Evolutionary conservation across 2,113 vertebrate genomes (phyloP).

Genomic region (Pseudonaja textilis): DNA sequence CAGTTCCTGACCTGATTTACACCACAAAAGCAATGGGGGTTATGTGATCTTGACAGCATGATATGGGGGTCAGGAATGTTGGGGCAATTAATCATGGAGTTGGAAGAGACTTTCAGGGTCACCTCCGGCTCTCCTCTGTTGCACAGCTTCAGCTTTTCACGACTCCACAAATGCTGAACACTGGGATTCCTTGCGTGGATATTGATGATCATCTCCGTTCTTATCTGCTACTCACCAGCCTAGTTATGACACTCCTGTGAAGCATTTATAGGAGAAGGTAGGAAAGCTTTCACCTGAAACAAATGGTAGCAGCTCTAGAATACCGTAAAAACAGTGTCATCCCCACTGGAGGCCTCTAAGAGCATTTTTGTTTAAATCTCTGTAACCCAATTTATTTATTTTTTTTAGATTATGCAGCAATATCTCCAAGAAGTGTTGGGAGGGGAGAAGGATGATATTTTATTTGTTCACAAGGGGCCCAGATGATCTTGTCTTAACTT

Average conservation of each 20-base stretch:
- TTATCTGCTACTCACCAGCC: background rate
- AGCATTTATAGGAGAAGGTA: background rate
- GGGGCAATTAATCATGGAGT: conserved; percentile 31
- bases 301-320: background rate
- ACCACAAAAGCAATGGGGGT: background rate
- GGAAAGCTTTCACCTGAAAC: conserved; percentile 5
- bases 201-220: background rate
- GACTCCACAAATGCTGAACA: conserved; percentile 8
- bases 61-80: conserved; percentile 18
- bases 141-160: background rate
- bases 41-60: background rate
- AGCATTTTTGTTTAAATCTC: conserved; percentile 44
- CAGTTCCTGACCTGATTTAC: conserved; percentile 5
- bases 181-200: conserved; percentile 12
- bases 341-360: background rate
- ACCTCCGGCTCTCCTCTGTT: background rate
- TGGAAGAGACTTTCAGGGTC: conserved; percentile 17
- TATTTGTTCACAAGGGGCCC: conserved; percentile 57
- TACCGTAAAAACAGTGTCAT: background rate
- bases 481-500: conserved; percentile 54
- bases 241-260: background rate
- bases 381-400: conserved; percentile 26
- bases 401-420: conserved; percentile 63
- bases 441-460: conserved; percentile 36
- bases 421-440: conserved; percentile 56